Conservation (phyloP, 30 jellyfish, hydroid and myxozoan genomes). For the Aurelia aurita region DNA sequence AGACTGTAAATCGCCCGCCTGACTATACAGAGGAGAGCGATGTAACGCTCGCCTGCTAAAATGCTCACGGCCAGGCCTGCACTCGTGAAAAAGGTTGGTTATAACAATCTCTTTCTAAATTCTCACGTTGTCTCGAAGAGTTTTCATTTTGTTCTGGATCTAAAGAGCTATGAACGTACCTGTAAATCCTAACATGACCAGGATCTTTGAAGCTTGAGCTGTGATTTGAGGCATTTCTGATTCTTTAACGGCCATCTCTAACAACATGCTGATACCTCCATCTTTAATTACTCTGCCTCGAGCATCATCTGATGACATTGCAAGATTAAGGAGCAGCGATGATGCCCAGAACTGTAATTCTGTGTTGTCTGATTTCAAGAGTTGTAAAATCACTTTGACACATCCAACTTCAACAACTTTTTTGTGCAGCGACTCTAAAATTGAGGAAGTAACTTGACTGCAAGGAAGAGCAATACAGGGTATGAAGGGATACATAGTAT, state of each 20-base stretch:
- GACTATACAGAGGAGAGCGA: too few species aligned
- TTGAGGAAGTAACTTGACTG: neutral
- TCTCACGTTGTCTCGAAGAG: too few species aligned
- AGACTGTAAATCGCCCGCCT: too few species aligned
- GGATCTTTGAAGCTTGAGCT: conserved; percentile 81
- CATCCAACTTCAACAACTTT: conserved; percentile 68
- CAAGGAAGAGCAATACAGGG: too few species aligned
- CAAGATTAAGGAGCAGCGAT: conserved; percentile 76
- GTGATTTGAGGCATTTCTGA: conserved; percentile 84
- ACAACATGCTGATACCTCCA: conserved; percentile 80
- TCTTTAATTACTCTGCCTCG: conserved; percentile 73
- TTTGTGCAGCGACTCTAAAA: conserved; percentile 70
- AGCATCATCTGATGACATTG: conserved; percentile 89
- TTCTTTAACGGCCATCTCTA: conserved; percentile 90
- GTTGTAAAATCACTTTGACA: conserved; percentile 55
- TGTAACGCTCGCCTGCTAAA: too few species aligned
- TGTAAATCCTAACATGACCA: conserved; percentile 86
- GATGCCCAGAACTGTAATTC: conserved; percentile 95
- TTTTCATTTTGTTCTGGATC: too few species aligned
- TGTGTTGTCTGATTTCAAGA: conserved; percentile 59
- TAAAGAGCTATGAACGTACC: too few species aligned
- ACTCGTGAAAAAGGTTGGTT: too few species aligned
- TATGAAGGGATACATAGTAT: too few species aligned
- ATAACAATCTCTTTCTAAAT: too few species aligned
- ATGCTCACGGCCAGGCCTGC: too few species aligned